Conservation (phyloP, 2,888 invertebrate genomes). For the Himalopsyche tibetana region DNA sequence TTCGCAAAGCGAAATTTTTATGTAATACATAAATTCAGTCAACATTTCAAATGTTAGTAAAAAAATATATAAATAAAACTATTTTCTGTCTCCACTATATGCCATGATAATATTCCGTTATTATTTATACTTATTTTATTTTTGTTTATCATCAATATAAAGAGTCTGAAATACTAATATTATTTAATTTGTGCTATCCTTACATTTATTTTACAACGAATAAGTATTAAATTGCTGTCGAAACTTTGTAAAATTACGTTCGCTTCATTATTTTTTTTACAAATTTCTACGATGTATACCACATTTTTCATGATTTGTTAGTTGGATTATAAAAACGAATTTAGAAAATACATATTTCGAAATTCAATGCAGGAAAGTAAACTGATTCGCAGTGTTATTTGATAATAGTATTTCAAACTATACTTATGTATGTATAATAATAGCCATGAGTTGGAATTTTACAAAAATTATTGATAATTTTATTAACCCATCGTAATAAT, state of each 20-base stretch:
- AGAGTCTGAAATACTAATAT: slow-evolving; percentile 10
- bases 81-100: slow-evolving; percentile 48
- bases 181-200: not conserved
- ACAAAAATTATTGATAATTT: not conserved
- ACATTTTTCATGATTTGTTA: too few species aligned
- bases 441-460: not conserved
- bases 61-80: not conserved
- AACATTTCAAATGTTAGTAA: slow-evolving; percentile 45
- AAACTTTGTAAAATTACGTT: too few species aligned
- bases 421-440: not conserved
- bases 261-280: too few species aligned
- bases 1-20: slow-evolving; percentile 50
- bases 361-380: too few species aligned
- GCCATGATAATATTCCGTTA: slow-evolving; percentile 38
- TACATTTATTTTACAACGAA: too few species aligned
- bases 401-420: slow-evolving; percentile 7
- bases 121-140: not conserved
- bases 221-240: too few species aligned
- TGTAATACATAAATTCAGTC: slow-evolving; percentile 48
- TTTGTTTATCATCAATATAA: slow-evolving; percentile 11
- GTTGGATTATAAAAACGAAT: too few species aligned
- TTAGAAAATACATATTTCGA: too few species aligned
- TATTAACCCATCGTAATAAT: slow-evolving; percentile 24
- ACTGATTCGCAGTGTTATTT: not conserved
- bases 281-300: too few species aligned